phyloP scores from a whole-genome alignment of 1,140 invertebrate genomes.

The Papilio machaon region DNA sequence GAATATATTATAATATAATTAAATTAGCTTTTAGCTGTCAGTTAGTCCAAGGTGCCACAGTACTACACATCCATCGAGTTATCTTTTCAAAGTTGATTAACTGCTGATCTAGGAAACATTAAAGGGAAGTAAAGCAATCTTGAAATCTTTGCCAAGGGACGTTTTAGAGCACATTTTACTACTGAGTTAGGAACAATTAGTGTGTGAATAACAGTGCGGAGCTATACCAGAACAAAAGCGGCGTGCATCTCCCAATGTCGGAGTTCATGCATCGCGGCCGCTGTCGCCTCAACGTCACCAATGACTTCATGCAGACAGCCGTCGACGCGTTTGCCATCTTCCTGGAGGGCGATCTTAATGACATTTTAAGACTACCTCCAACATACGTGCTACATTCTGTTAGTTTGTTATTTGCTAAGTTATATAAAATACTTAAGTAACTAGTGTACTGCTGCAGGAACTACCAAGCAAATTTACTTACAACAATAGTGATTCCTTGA shows the following conservation, averaged over 20 bases:
- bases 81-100: no score
- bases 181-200: background rate
- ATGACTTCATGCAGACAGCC: conserved; percentile 73
- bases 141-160: background rate
- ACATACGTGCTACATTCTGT: conserved; percentile 69
- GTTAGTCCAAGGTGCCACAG: no score
- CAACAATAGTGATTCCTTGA: background rate
- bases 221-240: conserved; percentile 56
- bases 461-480: no score
- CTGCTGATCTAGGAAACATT: no score
- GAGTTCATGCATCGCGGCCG: conserved; percentile 61
- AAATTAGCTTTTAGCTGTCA: no score
- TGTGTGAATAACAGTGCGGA: conserved; percentile 49
- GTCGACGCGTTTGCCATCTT: conserved; percentile 72
- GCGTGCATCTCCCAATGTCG: conserved; percentile 54
- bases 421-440: background rate
- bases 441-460: no score
- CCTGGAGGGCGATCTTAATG: conserved; percentile 54
- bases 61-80: no score
- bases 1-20: no score
- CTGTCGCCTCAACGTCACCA: conserved; percentile 56
- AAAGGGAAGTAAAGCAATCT: no score
- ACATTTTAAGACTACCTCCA: conserved; percentile 57
- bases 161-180: background rate
- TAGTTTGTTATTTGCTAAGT: conserved; percentile 41